Base-by-base conservation (phyloP, 2,888 invertebrate genomes). In the Caenorhabditis macrosperma region DNA sequence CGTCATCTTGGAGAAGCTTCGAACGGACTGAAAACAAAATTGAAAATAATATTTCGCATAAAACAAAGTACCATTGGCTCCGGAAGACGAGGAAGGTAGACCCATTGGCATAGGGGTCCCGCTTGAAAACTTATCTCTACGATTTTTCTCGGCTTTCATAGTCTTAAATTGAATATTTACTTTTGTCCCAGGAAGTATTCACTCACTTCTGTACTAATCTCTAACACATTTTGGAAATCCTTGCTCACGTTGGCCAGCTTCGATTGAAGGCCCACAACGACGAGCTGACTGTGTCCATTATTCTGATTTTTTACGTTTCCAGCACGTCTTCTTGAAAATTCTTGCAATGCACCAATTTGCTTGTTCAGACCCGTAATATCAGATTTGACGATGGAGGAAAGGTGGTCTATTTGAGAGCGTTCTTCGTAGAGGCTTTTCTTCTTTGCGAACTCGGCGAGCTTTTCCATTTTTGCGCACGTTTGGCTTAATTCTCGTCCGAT, bases 341-440 rank as follows among this genome's bases (percentile, higher is more conserved):
- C 90, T 83, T 93, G 92, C 57, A 93, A 90, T 89, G 95, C 94
- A n/a, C 96, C 96, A 90, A 99, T 97, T 92, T 98, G 97, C 91
- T 96, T 95, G 92, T 98, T 99, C 83, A 99, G 93, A 86, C 95
- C 95, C 91, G 94, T 95, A 81, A 99, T 93, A 91, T 99, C 99
- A 83, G 96, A 95, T 92, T 97, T 97, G 75, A 99, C 96, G 74
- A 97, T 97, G 90, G 95, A 96, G 0, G 97, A 98, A 72, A 99
- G 92, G 91, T 98, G 97, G 91, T 99, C 97, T 76, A 99, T 97
- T 93, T 99, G 98, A 35, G 96, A 95, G 91, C 96, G 93, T 91
- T 99, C 98, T 92, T 98, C 96, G 92, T 98, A 99, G 66, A 99
- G 93, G 0, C 97, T 96, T 91, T 96, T 96, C 90, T 95, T 94